phyloP scores from a whole-genome alignment of 2,797 vertebrate species.

The Notoglanidium macrostoma region DNA sequence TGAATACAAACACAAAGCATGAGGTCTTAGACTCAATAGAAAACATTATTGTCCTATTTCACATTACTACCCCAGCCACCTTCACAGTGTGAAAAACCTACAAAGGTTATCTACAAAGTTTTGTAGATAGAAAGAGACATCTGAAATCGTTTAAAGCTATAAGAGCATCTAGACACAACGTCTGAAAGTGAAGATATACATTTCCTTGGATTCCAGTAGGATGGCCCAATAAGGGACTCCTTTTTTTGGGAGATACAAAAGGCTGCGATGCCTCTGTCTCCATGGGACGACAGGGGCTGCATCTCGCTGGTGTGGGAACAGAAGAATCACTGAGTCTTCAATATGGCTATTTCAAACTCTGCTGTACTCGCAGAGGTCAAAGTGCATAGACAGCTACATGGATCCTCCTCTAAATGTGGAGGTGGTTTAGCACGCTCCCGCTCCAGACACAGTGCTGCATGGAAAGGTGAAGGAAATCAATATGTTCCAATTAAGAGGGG shows the following conservation, averaged over 20 bases:
- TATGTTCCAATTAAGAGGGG: constrained; percentile 45
- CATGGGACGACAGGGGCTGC: constrained; percentile 64
- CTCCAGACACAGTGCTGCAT: constrained; percentile 71
- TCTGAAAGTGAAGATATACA: constrained; percentile 29
- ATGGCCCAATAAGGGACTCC: background rate
- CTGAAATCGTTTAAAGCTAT: constrained; percentile 55
- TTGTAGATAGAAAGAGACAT: constrained; percentile 41
- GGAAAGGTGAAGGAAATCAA: constrained; percentile 66
- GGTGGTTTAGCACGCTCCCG: constrained; percentile 60
- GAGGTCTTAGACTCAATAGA: constrained; percentile 40
- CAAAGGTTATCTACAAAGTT: constrained; percentile 40
- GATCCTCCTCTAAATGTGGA: constrained; percentile 65
- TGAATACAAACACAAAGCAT: constrained; percentile 15
- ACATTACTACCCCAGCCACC: constrained; percentile 52
- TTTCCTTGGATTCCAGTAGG: constrained; percentile 48
- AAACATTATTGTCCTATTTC: constrained; percentile 53
- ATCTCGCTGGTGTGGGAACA: constrained; percentile 77
- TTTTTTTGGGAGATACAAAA: constrained; percentile 51
- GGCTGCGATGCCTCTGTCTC: constrained; percentile 51
- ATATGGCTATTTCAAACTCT: constrained; percentile 81
- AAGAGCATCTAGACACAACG: constrained; percentile 47
- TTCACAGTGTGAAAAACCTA: constrained; percentile 62
- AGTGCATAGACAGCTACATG: constrained; percentile 82
- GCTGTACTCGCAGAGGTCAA: constrained; percentile 76
- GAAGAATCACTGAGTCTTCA: constrained; percentile 76